Evolutionary conservation across 2,113 vertebrate species (phyloP).

Genomic region (Grantiella picta): DNA sequence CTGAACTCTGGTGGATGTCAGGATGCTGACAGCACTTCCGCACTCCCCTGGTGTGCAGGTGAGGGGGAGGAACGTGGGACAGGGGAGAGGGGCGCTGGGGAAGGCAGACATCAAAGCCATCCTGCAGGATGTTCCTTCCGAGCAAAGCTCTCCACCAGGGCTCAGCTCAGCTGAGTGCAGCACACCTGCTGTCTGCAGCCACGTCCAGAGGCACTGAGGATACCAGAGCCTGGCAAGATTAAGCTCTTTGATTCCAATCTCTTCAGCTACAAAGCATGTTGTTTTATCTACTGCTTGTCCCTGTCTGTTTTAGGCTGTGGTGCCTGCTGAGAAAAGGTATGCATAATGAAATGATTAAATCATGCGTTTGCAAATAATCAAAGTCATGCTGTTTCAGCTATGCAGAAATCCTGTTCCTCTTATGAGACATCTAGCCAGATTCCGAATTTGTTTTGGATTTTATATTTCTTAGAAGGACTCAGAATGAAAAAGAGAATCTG

Average conservation of each 20-base stretch:
- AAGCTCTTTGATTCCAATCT: slow-evolving; percentile 22
- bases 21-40: not conserved
- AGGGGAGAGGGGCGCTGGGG: not conserved
- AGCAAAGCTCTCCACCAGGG: not conserved
- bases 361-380: slow-evolving; percentile 42
- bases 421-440: not conserved
- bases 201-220: not conserved
- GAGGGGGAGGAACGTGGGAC: not conserved
- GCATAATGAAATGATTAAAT: slow-evolving; percentile 62
- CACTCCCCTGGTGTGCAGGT: not conserved
- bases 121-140: not conserved
- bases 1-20: not conserved
- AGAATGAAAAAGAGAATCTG: not conserved
- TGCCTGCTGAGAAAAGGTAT: slow-evolving; percentile 53
- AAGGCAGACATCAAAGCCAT: not conserved
- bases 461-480: slow-evolving; percentile 19
- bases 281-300: slow-evolving; percentile 43
- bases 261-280: not conserved
- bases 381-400: slow-evolving; percentile 37
- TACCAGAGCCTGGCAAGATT: not conserved
- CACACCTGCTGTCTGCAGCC: not conserved
- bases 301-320: slow-evolving; percentile 39
- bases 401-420: slow-evolving; percentile 44
- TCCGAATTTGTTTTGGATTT: slow-evolving; percentile 34
- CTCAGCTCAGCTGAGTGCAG: not conserved